Base-by-base conservation (phyloP, 2,888 invertebrate species). In the Drosophila longiperda region DNA sequence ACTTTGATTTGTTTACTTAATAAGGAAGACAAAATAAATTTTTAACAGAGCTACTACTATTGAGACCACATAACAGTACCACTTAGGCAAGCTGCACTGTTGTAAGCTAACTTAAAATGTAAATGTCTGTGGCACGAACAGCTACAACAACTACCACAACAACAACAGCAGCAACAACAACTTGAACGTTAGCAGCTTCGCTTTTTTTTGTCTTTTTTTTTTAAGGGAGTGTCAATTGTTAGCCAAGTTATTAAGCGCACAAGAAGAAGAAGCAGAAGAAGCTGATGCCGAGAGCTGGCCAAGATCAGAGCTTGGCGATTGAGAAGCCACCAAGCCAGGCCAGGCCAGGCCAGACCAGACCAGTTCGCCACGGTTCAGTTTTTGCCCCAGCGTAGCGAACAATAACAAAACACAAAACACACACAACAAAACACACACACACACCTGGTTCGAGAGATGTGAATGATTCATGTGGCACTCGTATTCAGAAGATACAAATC, bases 211-310 rank as follows among this genome's bases (percentile, higher is more conserved):
- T 17, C 34, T 9, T 68, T 55, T 26, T 82, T 67, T 77, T 91
- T 88, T 82, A 91, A 87, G 91, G 91, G 91, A 91, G 91, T 91
- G 91, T 91, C 91, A 91, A 91, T 91, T 91, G 91, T 85, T 85
- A 80, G 85, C 90, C 85, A 88, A 85, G 85, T 85, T 85, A 85
- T 85, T 89, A 85, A 89, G 84, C 81, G 82, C 76, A 72, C 73
- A 83, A 73, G 80, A 75, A 64, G 84, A 67, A 66, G 82, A 61
- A 48, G 64, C 80, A 73, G 79, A 75, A 66, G 87, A 69, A 68
- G 84, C 68, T 68, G 68, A 68, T 15, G 50, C 57, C 29, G 58
- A 57, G 38, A 61, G 69, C 75, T 80, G 78, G 81, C 74, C 74
- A 64, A 75, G 74, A 74, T 76, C 64, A 29, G 55, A 60, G 79